Evolutionary conservation across 1,140 invertebrate species (phyloP), one percentile per base, ranked within the genome.

Genomic region (Procambarus clarkii): DNA sequence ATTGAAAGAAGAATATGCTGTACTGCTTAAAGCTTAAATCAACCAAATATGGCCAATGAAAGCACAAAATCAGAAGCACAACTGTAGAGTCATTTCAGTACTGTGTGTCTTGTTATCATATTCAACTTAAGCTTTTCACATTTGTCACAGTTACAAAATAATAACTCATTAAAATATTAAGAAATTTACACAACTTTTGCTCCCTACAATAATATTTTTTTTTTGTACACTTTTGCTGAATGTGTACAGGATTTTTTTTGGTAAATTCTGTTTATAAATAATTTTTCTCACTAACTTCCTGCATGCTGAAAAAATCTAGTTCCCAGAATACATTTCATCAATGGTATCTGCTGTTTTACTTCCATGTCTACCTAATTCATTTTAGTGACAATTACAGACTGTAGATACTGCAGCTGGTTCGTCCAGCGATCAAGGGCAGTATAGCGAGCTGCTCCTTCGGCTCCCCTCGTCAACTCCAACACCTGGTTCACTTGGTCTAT

Each of bases 361-460:
- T 71, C 69, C n/a, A 24, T 34, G 69, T 71, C 69, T 71, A 24
- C n/a, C 18, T 18, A 91, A 58, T 91, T 91, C 88, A 92, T 92
- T 64, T 92, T 92, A 15, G 92, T 83, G 34, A 98, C 96, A 93
- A 99, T 97, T 74, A 98, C 97, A 94, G 96, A 96, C 94, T 99
- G 98, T 93, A 99, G 95, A 78, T 97, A 97, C 91, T 97, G 96
- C 78, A 99, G 95, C 95, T 99, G 98, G 94, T 96, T 96, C 78
- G 98, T 98, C 98, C 98, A 99, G 95, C 98, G 99, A 94, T 99
- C 98, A 93, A 99, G 96, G 44, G 98, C 98, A 94, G 96, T 97
- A 94, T 99, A 99, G 91, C 98, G 96, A 9, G 97, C 97, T 69
- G 97, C 97, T 93, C 97, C 98, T 84, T 97, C 95, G 58, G 97